Percentiles rank a stretch among this genome's conserved stretches.
These are phyloP conservation scores for Criorhina ranunculi DNA, from an alignment of 2,888 invertebrate genomes.

Conservation along the genomic window DNA sequence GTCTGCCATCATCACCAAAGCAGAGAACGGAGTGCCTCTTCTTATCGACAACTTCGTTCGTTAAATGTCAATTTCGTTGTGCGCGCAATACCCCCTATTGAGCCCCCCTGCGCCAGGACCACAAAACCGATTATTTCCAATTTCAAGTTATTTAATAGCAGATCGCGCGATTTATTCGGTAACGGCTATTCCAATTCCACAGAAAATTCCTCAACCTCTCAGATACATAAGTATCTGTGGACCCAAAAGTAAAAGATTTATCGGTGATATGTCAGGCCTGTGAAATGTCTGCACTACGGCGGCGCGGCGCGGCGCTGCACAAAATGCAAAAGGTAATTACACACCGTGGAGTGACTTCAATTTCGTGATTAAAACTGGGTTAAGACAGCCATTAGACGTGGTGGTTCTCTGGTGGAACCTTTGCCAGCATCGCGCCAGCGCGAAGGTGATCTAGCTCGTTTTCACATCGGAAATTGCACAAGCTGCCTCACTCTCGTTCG, in stretches of 20 bases:
- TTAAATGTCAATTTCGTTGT: conserved; percentile 65
- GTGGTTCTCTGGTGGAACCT: conserved; percentile 15
- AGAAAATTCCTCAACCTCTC: conserved; percentile 53
- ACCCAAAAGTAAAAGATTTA: conserved; percentile 65
- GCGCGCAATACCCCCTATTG: conserved; percentile 12
- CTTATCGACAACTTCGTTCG: conserved; percentile 63
- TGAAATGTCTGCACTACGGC: conserved; percentile 55
- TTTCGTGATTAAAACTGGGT: conserved; percentile 81
- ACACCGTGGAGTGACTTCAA: conserved; percentile 78
- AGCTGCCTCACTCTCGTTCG: neutral
- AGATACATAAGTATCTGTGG: conserved; percentile 12
- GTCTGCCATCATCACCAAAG: conserved; percentile 48
- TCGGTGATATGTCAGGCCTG: conserved; percentile 68
- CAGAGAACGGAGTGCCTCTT: conserved; percentile 38
- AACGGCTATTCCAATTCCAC: conserved; percentile 62
- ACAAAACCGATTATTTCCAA: conserved; percentile 57
- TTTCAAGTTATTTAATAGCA: conserved; percentile 67
- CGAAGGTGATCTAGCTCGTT: conserved; percentile 42
- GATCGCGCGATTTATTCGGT: conserved; percentile 74
- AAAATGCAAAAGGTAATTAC: conserved; percentile 80
- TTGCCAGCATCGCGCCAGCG: neutral
- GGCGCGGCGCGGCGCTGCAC: conserved; percentile 16
- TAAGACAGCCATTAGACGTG: conserved; percentile 76
- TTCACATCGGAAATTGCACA: conserved; percentile 55
- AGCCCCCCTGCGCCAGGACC: neutral